Conservation (phyloP, 1,140 invertebrate species). For the Cyrtorhinus lividipennis region DNA sequence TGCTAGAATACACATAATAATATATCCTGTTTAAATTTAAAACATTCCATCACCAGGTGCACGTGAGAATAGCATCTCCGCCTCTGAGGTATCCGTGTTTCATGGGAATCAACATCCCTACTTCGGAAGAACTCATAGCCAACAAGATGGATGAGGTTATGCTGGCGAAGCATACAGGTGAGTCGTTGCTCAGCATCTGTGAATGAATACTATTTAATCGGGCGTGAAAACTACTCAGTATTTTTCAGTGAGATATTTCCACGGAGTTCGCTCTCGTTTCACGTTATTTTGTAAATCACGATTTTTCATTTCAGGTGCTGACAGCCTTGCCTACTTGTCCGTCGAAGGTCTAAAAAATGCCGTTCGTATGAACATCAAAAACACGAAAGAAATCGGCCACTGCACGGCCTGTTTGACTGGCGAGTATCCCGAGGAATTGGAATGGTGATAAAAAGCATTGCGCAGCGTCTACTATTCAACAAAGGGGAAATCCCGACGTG, state of each 20-base stretch:
- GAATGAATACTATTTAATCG: no score
- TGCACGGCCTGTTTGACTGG: conserved; percentile 73
- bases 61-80: conserved; percentile 93
- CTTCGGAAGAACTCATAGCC: conserved; percentile 86
- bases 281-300: no score
- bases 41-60: no score
- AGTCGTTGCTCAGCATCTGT: no score
- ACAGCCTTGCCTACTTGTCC: conserved; percentile 85
- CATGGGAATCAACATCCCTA: conserved; percentile 99
- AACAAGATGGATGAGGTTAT: conserved; percentile 67
- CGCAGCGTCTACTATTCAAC: no score
- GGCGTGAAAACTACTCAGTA: no score
- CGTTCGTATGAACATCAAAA: conserved; percentile 59
- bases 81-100: conserved; percentile 92
- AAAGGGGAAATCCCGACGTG: no score
- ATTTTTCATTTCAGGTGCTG: conserved; percentile 64
- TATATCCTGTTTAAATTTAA: no score
- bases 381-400: conserved; percentile 45
- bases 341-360: conserved; percentile 81
- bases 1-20: no score
- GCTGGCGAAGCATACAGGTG: conserved; percentile 72
- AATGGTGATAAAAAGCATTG: no score
- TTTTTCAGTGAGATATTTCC: no score
- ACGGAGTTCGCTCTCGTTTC: no score
- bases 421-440: conserved; percentile 62